A percentile compares a stretch with the other conserved stretches of the same genome.
phyloP scores from a whole-genome alignment of 2,888 invertebrate species.

The Nebria brevicollis region DNA sequence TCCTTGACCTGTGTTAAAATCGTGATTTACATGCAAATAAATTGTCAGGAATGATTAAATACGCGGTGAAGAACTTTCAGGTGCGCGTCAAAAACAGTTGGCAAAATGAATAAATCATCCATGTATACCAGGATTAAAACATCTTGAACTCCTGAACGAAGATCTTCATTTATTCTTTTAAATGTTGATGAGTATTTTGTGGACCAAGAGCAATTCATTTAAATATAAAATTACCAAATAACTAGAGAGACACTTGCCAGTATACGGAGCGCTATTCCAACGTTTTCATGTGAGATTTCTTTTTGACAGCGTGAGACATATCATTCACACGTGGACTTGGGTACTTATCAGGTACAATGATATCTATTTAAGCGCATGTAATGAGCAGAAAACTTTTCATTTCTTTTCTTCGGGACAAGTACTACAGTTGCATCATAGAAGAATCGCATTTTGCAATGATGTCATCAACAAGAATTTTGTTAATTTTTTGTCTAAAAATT shows the following conservation, averaged over 20 bases:
- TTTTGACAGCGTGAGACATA: too few relatives aligned
- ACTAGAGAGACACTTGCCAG: conserved; percentile 15
- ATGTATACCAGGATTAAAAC: conserved; percentile 3
- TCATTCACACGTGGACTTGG: conserved; percentile 8
- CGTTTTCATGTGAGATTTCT: too few relatives aligned
- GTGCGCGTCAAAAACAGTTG: conserved; percentile 22
- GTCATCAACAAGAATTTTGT: not conserved
- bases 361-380: not conserved
- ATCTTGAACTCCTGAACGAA: not conserved
- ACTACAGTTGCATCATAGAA: conserved; percentile 15
- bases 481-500: not conserved
- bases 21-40: not conserved
- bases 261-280: conserved; percentile 5
- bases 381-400: too few relatives aligned
- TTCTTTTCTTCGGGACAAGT: conserved; percentile 13
- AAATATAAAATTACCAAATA: not conserved
- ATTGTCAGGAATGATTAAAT: not conserved
- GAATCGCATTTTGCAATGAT: conserved; percentile 21
- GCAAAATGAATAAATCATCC: conserved; percentile 21
- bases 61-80: conserved; percentile 14
- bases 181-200: conserved; percentile 8
- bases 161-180: conserved; percentile 15
- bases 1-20: conserved; percentile 18
- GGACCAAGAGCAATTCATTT: conserved; percentile 22
- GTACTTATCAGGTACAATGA: conserved; percentile 20